Base-by-base conservation (phyloP, 2,797 vertebrate genomes). In the Rhabdomys pumilio region DNA sequence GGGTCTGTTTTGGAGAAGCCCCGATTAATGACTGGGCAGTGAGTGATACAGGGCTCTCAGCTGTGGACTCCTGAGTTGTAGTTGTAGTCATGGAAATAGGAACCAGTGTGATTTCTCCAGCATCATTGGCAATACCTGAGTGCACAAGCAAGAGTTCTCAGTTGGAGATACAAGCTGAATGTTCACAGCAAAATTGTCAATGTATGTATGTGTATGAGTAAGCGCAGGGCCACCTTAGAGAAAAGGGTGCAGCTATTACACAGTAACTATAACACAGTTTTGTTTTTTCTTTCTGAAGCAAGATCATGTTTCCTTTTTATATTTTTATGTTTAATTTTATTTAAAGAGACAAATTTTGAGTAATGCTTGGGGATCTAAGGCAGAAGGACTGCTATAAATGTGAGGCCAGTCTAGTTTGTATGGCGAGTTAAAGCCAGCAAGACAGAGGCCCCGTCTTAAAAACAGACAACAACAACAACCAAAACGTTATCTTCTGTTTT, bases 21-120 rank as follows among this genome's bases (percentile, higher is more conserved):
- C 98, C 99, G 97, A 99, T 98, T 97, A 99, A 98, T 47, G 99
- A 98, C 97, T 99, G 99, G 82, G 99, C 98, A 0, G 99, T 99
- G 95, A 99, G 98, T 87, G 97, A 98, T 61, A 97, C 11, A 57
- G 97, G 97, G 22, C 93, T 97, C 69, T 99, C 98, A 82, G 76
- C 88, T 97, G 98, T 95, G 53, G 98, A 95, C 0, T 98, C 96
- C 81, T 98, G 98, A 94, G 96, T 93, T 63, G 98, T 82, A 94
- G 96, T 93, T 63, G 98, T 84, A 81, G 85, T 98, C 91, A 98
- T 19, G 0, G 98, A 98, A 80, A 99, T 97, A 38, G 99, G 99
- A 96, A 99, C 99, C 97, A 99, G 97, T 0, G 99, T 99, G 92
- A 99, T 99, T 9, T 99, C 98, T 24, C 98, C 98, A 86, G 97